Evolutionary conservation across 2,797 vertebrate species (phyloP), one percentile per base, ranked within the genome.

Genomic region (Serranus cabrilla): DNA sequence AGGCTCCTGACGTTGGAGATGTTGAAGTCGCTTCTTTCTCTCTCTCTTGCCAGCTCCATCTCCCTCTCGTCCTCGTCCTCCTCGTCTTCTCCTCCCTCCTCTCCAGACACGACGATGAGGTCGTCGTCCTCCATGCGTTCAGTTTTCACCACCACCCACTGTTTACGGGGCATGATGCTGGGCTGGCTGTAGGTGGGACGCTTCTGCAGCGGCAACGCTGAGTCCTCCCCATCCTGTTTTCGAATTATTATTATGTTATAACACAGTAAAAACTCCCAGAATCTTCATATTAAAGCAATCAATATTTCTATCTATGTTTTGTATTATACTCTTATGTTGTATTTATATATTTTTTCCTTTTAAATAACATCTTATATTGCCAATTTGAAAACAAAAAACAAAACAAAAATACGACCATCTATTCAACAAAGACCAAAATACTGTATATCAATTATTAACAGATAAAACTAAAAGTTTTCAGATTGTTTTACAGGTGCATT

Each of bases 141-240:
- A 0, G 92, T 94, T 80, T 96, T 98, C 79, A 97, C 96, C 42
- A 96, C 96, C 64, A 97, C 96, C 97, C 97, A 98, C 84, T 96
- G 97, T 84, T 96, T 96, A 2, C 96, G 97, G 0, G 97, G 97
- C 93, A 96, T 90, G 72, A 97, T 95, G 90, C 96, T 96, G 59
- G 96, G 96, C 31, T 96, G 96, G 68, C 91, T 94, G 89, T 95
- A 95, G 45, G 94, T 83, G 3, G 96, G 94, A 0, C 95, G 93
- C 68, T 93, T 94, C 80, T 85, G 94, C 0, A 61, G 83, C 0
- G 87, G 84, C 51, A 76, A 2, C 12, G 52, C 76, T 0, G 87
- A 78, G 18, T 89, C 88, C 4, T 95, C 95, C 0, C 95, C 95
- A 0, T 94, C 95, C 81, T 94, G 25, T 13, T 3, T 16, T 4